These are phyloP conservation scores for Burhinus oedicnemus DNA, from an alignment of 2,113 vertebrate species.

Conservation along the genomic window DNA sequence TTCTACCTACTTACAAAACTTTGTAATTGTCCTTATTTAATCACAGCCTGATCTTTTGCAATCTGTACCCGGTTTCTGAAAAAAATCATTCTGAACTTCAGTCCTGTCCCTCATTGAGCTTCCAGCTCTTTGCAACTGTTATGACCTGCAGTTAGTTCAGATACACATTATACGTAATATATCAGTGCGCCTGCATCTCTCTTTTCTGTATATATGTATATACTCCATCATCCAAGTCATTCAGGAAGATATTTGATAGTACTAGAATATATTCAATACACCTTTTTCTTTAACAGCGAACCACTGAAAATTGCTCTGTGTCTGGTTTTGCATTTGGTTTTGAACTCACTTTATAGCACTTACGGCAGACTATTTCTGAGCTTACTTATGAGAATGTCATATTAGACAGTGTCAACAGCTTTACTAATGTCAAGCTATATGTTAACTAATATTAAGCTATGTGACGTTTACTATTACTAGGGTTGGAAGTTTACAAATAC, in stretches of 20 bases:
- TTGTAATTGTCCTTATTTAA: background rate
- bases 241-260: background rate
- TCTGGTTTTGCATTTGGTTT: background rate
- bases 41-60: background rate
- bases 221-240: background rate
- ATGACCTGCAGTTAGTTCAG: background rate
- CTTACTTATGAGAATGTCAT: background rate
- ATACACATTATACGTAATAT: background rate
- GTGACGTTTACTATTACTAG: background rate
- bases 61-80: background rate
- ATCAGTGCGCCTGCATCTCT: background rate
- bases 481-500: background rate
- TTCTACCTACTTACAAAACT: background rate
- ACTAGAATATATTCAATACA: background rate
- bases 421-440: background rate
- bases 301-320: background rate
- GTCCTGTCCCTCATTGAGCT: background rate
- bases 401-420: background rate
- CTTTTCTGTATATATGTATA: background rate
- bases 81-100: background rate
- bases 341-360: background rate
- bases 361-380: background rate
- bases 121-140: background rate
- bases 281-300: background rate
- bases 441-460: background rate